These are phyloP conservation scores for Hipparchia sbordonii DNA, from an alignment of 2,888 invertebrate species.

Conservation along the genomic window DNA sequence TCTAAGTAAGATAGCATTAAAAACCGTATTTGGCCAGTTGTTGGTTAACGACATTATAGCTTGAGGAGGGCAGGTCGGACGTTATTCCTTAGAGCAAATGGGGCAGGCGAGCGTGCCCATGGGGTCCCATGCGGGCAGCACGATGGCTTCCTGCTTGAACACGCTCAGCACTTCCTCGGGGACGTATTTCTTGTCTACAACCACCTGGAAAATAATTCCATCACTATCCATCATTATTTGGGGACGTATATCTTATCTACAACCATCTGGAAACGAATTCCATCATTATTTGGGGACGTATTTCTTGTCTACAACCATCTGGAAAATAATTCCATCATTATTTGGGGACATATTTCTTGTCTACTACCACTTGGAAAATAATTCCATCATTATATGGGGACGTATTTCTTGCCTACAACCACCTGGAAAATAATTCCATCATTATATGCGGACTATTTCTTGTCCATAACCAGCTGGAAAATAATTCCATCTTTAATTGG, in stretches of 20 bases:
- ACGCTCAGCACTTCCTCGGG: conserved; percentile 89
- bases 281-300: too few relatives aligned
- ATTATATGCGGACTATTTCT: too few relatives aligned
- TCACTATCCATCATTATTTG: too few relatives aligned
- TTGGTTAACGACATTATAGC: too few relatives aligned
- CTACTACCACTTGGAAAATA: background rate
- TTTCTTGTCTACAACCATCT: conserved; percentile 93
- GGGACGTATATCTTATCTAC: too few relatives aligned
- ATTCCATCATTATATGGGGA: conserved; percentile 68
- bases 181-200: conserved; percentile 92
- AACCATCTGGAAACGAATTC: too few relatives aligned
- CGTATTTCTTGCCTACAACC: conserved; percentile 92
- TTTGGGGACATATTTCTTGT: too few relatives aligned
- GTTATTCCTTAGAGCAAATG: conserved; percentile 57
- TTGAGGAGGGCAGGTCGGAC: background rate
- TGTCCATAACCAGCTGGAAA: too few relatives aligned
- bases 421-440: conserved; percentile 67
- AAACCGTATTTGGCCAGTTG: too few relatives aligned
- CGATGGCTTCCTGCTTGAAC: conserved; percentile 88
- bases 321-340: conserved; percentile 28
- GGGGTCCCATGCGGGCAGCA: conserved; percentile 96
- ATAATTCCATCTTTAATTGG: conserved; percentile 49
- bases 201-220: conserved; percentile 81
- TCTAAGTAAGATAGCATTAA: too few relatives aligned
- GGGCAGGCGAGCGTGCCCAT: conserved; percentile 92